Conservation (phyloP, 2,113 vertebrate genomes). For the Halichoeres trimaculatus region DNA sequence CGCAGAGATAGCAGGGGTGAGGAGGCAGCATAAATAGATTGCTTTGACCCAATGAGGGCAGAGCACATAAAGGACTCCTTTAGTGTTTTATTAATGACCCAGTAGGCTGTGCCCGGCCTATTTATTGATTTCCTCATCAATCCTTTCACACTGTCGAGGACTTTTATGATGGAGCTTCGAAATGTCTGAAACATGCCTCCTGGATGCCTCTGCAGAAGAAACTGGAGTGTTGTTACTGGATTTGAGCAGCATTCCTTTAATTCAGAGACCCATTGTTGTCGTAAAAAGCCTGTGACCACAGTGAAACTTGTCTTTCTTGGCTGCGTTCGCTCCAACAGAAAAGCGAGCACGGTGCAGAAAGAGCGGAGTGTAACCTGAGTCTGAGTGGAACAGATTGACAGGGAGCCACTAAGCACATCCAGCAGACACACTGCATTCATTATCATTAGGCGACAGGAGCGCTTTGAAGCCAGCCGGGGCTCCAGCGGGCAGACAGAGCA, state of each 20-base stretch:
- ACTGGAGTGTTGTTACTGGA: slow-evolving; percentile 51
- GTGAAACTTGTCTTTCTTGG: slow-evolving; percentile 29
- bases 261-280: slow-evolving; percentile 27
- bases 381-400: slow-evolving; percentile 68
- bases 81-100: slow-evolving; percentile 80
- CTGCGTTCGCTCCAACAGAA: not conserved
- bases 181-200: slow-evolving; percentile 7
- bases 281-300: slow-evolving; percentile 6
- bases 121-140: slow-evolving; percentile 64
- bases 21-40: slow-evolving; percentile 66
- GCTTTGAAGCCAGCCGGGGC: slow-evolving; percentile 70
- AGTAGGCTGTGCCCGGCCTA: slow-evolving; percentile 29
- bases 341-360: not conserved
- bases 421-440: slow-evolving; percentile 73
- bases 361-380: slow-evolving; percentile 65
- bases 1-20: slow-evolving; percentile 61
- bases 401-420: slow-evolving; percentile 56
- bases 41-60: slow-evolving; percentile 72
- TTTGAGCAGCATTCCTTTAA: slow-evolving; percentile 44
- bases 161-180: slow-evolving; percentile 29
- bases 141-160: slow-evolving; percentile 34
- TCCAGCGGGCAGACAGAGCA: slow-evolving; percentile 48
- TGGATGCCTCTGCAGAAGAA: slow-evolving; percentile 13
- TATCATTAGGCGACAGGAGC: slow-evolving; percentile 71
- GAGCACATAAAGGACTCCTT: slow-evolving; percentile 65